Evolutionary conservation across 2,888 invertebrate genomes (phyloP).

Genomic region (Odontocolon sp.): DNA sequence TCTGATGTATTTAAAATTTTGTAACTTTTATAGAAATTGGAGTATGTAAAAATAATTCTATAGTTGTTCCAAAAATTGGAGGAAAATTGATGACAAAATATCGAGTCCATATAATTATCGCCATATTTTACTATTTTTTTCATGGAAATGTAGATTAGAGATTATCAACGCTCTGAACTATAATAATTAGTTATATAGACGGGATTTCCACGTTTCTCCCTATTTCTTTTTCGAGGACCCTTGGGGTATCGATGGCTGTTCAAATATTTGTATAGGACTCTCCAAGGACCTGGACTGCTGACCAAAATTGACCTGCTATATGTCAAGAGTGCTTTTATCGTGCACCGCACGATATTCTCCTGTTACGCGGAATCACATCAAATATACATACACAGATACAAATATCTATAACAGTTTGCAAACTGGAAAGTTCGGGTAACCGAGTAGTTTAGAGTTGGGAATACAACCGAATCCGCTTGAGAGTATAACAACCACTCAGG

Average conservation of each 20-base stretch:
- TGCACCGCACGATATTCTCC: constrained; percentile 8
- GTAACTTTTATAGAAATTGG: too few relatives aligned
- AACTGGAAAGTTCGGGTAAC: background rate
- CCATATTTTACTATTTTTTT: too few relatives aligned
- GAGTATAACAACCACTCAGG: background rate
- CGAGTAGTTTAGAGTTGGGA: background rate
- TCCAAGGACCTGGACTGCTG: constrained; percentile 2
- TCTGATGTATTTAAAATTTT: background rate
- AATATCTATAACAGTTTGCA: background rate
- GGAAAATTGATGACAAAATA: too few relatives aligned
- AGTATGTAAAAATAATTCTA: too few relatives aligned
- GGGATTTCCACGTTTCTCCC: background rate
- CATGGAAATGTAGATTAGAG: background rate
- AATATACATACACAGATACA: background rate
- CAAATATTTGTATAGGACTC: constrained; percentile 37
- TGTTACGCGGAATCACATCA: background rate
- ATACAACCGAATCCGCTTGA: constrained; percentile 9
- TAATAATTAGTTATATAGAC: background rate
- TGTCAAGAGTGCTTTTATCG: constrained; percentile 42
- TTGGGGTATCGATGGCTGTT: constrained; percentile 17
- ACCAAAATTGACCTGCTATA: constrained; percentile 35
- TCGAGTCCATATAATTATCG: too few relatives aligned
- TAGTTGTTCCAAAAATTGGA: too few relatives aligned
- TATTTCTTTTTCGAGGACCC: background rate
- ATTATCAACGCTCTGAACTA: background rate